phyloP scores from a whole-genome alignment of 2,888 invertebrate genomes.

The Fissipunctia ypsillon region DNA sequence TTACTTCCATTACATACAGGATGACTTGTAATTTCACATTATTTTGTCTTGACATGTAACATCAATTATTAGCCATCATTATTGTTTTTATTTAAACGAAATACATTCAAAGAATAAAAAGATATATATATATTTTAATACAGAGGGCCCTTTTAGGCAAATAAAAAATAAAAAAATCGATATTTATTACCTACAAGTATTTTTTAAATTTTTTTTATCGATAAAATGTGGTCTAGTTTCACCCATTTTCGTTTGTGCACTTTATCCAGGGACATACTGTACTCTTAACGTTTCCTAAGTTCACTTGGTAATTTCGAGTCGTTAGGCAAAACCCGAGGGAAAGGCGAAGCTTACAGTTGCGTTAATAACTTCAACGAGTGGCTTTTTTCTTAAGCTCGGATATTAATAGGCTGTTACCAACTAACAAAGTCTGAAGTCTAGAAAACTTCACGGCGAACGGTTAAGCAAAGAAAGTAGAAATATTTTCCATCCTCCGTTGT shows the following conservation, averaged over 20 bases:
- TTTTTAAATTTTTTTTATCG: too few species aligned
- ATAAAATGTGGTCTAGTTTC: too few species aligned
- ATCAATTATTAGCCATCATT: too few species aligned
- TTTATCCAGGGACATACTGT: too few species aligned
- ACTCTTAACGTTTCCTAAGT: background rate
- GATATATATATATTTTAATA: too few species aligned
- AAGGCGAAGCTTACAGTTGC: conserved; percentile 23
- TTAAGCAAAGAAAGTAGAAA: conserved; percentile 42
- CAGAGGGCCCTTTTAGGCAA: too few species aligned
- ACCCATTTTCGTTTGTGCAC: too few species aligned
- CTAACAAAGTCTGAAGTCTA: conserved; percentile 61
- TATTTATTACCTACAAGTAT: too few species aligned
- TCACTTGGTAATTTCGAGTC: background rate
- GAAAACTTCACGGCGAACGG: conserved; percentile 47
- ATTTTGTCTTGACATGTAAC: too few species aligned
- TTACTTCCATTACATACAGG: background rate
- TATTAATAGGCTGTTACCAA: conserved; percentile 63
- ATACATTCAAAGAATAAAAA: too few species aligned
- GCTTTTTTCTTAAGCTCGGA: conserved; percentile 57
- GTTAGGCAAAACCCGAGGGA: conserved; percentile 9
- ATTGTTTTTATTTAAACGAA: too few species aligned
- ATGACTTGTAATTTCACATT: background rate
- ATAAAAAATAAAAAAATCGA: too few species aligned
- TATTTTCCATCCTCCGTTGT: conserved; percentile 43
- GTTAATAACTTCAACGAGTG: conserved; percentile 48